Conservation (phyloP, 2,797 vertebrate species). For the Enoplosus armatus region DNA sequence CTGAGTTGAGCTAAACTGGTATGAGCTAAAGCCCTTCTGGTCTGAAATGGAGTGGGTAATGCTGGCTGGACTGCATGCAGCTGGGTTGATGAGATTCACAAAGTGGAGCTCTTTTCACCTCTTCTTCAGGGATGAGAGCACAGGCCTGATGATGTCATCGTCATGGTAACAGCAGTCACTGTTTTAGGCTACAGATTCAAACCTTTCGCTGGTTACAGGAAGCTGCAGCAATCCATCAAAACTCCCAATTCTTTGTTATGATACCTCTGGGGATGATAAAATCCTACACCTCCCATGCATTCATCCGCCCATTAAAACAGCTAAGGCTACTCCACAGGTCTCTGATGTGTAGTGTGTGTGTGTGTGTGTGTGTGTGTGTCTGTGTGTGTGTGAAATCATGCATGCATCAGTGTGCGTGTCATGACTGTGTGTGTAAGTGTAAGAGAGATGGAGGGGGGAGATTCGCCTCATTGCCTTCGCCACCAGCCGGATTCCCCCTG, state of each 20-base stretch:
- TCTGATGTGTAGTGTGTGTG: slow-evolving; percentile 46
- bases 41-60: slow-evolving; percentile 38
- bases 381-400: slow-evolving; percentile 55
- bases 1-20: slow-evolving; percentile 47
- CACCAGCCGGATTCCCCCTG: slow-evolving; percentile 63
- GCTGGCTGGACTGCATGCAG: slow-evolving; percentile 27
- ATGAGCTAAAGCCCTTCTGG: slow-evolving; percentile 40
- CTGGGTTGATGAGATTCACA: slow-evolving; percentile 65
- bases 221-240: slow-evolving; percentile 77
- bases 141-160: slow-evolving; percentile 67
- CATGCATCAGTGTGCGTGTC: slow-evolving; percentile 65
- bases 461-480: slow-evolving; percentile 78
- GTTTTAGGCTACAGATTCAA: slow-evolving; percentile 63
- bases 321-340: slow-evolving; percentile 56
- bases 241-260: slow-evolving; percentile 62
- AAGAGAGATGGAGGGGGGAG: slow-evolving; percentile 65
- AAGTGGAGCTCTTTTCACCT: slow-evolving; percentile 60
- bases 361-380: slow-evolving; percentile 34
- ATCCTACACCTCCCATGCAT: slow-evolving; percentile 70
- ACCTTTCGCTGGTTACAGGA: slow-evolving; percentile 69
- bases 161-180: slow-evolving; percentile 71
- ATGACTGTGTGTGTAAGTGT: slow-evolving; percentile 62
- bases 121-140: slow-evolving; percentile 60
- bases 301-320: slow-evolving; percentile 62
- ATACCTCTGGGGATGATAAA: slow-evolving; percentile 71